Evolutionary conservation across 2,888 invertebrate species (phyloP).

Genomic region (Rhimphoctona megacephalus): DNA sequence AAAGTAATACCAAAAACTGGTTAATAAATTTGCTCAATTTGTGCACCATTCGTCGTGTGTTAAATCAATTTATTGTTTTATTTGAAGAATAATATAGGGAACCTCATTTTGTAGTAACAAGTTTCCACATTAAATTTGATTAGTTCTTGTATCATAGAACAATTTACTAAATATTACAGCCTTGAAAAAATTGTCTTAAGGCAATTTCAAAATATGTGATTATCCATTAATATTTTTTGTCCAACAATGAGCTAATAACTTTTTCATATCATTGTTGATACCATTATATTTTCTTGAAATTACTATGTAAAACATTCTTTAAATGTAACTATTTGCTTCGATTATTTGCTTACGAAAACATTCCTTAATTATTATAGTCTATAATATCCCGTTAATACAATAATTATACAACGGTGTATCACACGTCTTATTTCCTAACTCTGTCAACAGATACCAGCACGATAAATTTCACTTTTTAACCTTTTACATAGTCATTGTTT

Average conservation of each 20-base stretch:
- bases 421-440: constrained; percentile 54
- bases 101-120: no score
- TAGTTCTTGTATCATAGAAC: no score
- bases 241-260: background rate
- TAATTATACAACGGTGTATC: constrained; percentile 61
- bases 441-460: background rate
- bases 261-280: background rate
- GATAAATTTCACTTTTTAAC: background rate
- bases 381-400: constrained; percentile 39
- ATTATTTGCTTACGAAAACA: background rate
- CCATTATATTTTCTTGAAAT: background rate
- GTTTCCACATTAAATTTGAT: no score
- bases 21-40: background rate
- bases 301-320: background rate
- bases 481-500: background rate
- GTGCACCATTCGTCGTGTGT: background rate
- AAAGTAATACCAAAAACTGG: background rate
- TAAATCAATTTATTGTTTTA: background rate
- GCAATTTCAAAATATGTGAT: background rate
- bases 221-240: background rate
- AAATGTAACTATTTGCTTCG: background rate
- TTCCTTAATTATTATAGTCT: constrained; percentile 13
- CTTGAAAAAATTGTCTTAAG: no score
- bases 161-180: no score
- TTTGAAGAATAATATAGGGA: no score